Percentiles rank a stretch among this genome's conserved stretches.
Conservation (phyloP, 2,113 vertebrate species). For the Corythaeola cristata region DNA sequence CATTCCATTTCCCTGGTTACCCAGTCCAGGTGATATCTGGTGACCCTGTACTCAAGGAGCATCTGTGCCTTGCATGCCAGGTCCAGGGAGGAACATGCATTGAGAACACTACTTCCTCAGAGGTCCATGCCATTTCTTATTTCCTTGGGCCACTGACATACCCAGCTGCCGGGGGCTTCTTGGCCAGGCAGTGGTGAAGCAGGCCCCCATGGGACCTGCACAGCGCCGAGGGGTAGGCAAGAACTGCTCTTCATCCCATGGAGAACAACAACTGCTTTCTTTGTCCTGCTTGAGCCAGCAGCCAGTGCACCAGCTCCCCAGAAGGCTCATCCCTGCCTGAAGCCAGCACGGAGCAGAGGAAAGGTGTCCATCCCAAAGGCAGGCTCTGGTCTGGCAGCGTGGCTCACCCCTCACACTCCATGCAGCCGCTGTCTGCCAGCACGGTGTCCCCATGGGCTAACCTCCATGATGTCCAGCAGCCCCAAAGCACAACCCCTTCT, state of each 20-base stretch:
- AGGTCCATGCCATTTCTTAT: background rate
- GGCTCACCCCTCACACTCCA: background rate
- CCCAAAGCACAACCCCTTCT: background rate
- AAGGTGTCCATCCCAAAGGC: background rate
- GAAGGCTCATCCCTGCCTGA: background rate
- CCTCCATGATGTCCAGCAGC: background rate
- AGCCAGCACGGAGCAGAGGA: background rate
- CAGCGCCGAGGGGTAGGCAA: background rate
- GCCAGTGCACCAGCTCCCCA: background rate
- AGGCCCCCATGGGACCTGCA: background rate
- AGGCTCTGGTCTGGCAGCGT: background rate
- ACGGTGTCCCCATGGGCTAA: background rate
- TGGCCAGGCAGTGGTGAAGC: background rate
- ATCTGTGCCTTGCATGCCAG: background rate
- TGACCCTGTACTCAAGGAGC: background rate
- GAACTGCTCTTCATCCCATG: background rate
- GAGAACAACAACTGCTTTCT: background rate
- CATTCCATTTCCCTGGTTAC: background rate
- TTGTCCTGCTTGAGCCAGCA: background rate
- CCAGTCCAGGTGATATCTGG: background rate
- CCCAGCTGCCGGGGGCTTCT: background rate
- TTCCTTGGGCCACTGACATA: background rate
- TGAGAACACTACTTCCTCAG: background rate
- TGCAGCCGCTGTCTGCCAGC: accelerated
- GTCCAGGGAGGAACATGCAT: background rate